A percentile compares a stretch with the other conserved stretches of the same genome.
phyloP scores from a whole-genome alignment of 2,888 invertebrate species.

The Yponomeuta evonymella region DNA sequence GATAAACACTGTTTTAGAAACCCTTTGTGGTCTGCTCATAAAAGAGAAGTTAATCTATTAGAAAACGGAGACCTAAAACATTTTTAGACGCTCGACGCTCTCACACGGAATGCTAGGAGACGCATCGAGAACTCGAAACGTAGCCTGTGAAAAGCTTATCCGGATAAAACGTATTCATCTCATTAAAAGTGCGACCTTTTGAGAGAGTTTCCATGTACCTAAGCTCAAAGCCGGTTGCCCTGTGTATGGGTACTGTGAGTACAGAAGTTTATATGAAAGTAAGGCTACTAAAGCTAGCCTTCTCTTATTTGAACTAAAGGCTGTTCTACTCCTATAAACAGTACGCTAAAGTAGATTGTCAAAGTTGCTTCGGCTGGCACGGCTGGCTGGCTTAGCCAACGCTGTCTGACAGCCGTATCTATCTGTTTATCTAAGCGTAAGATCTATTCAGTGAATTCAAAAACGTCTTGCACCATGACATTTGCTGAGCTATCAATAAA shows the following conservation, averaged over 20 bases:
- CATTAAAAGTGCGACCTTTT: constrained; percentile 45
- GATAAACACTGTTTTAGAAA: too few species aligned
- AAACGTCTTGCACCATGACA: background rate
- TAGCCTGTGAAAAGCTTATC: constrained; percentile 34
- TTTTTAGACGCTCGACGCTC: background rate
- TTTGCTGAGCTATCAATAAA: too few species aligned
- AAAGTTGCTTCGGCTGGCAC: too few species aligned
- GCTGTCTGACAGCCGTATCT: too few species aligned
- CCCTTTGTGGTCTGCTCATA: too few species aligned
- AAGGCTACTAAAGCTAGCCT: background rate
- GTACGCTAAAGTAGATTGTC: too few species aligned
- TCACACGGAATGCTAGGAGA: background rate
- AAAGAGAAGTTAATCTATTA: too few species aligned
- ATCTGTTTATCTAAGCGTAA: too few species aligned
- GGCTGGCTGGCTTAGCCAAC: too few species aligned
- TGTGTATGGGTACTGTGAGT: constrained; percentile 13
- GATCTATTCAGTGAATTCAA: too few species aligned
- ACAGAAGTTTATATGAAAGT: background rate
- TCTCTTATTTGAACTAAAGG: too few species aligned
- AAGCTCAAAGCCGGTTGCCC: constrained; percentile 25
- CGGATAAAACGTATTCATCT: constrained; percentile 40
- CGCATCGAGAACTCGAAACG: background rate
- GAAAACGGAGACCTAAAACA: background rate
- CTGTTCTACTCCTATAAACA: too few species aligned
- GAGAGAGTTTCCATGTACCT: constrained; percentile 41